Evolutionary conservation across 2,888 invertebrate genomes (phyloP).

Genomic region (Synergus japonicus): DNA sequence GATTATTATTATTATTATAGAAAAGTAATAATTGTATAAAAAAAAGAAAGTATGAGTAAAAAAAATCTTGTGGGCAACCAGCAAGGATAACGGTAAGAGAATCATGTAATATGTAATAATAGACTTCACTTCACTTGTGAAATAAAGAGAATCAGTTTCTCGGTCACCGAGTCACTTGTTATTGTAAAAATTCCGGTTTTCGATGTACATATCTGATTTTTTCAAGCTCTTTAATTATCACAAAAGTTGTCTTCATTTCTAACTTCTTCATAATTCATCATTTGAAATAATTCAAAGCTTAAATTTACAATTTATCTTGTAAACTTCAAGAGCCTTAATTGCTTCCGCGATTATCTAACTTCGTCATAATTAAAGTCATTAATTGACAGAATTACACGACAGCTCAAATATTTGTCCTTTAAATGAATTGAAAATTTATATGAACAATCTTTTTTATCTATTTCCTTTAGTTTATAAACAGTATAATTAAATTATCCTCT

Average conservation of each 20-base stretch:
- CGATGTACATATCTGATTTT: background rate
- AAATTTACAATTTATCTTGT: background rate
- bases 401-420: background rate
- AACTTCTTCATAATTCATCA: background rate
- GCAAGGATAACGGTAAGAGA: background rate
- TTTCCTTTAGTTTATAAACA: background rate
- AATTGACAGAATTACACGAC: background rate
- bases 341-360: background rate
- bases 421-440: background rate
- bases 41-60: background rate
- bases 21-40: too few species aligned
- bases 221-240: background rate
- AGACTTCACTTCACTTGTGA: background rate
- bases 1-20: too few species aligned
- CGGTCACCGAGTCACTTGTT: background rate
- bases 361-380: background rate
- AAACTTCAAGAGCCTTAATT: background rate
- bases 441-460: background rate
- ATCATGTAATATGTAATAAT: background rate
- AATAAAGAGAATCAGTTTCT: background rate
- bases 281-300: background rate
- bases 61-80: background rate
- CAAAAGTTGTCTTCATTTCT: background rate
- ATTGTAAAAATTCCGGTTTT: background rate
- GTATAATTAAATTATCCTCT: background rate